phyloP scores from a whole-genome alignment of 1,140 invertebrate species.

The Batillaria attramentaria region DNA sequence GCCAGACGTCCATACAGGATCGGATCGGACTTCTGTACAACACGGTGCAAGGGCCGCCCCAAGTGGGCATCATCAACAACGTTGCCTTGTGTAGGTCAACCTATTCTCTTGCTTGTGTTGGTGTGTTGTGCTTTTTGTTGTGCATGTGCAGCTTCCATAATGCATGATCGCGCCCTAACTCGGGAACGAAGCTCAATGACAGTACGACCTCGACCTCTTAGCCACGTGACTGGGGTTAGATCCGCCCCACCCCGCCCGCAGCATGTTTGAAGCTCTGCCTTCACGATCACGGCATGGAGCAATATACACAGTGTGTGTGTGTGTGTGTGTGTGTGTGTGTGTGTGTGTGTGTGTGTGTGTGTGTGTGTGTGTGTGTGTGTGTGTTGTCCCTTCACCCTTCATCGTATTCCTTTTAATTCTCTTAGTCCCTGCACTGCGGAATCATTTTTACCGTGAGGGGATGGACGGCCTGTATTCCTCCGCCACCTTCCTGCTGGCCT shows the following conservation, averaged over 20 bases:
- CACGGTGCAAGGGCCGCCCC: conserved; percentile 54
- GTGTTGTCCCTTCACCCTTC: neutral
- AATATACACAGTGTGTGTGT: neutral
- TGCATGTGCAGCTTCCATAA: neutral
- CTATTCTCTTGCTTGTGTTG: too few species aligned
- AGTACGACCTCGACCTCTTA: too few species aligned
- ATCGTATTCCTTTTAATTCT: neutral
- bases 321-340: neutral
- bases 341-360: neutral
- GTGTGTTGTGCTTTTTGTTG: neutral
- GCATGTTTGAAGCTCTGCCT: too few species aligned
- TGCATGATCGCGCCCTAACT: too few species aligned
- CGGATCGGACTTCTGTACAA: conserved; percentile 60
- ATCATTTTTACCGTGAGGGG: conserved; percentile 62
- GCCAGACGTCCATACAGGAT: conserved; percentile 61
- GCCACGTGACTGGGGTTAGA: too few species aligned
- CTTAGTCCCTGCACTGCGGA: conserved; percentile 50
- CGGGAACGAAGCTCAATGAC: too few species aligned
- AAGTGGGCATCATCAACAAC: conserved; percentile 50
- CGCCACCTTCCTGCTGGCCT: conserved; percentile 54
- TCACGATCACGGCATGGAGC: neutral
- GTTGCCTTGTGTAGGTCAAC: conserved; percentile 51
- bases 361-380: neutral
- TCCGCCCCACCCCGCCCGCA: too few species aligned
- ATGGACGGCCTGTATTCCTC: conserved; percentile 60